A percentile compares a stretch with the other conserved stretches of the same genome.
Conservation (phyloP, 2,888 invertebrate genomes). For the Nomada ruficornis region DNA sequence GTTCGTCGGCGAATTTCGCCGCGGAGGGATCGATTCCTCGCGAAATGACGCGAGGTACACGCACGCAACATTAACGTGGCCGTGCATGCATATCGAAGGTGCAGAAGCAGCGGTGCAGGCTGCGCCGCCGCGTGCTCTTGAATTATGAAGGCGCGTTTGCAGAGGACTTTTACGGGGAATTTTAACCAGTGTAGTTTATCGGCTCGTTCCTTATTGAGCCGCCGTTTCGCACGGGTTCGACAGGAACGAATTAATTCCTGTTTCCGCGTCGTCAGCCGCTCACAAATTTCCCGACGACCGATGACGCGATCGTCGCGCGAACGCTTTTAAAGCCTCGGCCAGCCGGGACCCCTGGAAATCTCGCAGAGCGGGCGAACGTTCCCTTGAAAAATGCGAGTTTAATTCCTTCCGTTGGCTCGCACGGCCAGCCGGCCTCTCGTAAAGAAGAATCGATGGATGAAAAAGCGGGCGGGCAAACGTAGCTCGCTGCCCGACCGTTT, state of each 20-base stretch:
- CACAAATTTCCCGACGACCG: conserved; percentile 56
- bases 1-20: conserved; percentile 57
- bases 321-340: conserved; percentile 34
- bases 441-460: conserved; percentile 20
- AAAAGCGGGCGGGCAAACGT: background rate
- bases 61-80: background rate
- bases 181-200: conserved; percentile 70
- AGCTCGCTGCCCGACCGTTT: conserved; percentile 12
- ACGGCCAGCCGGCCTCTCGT: background rate
- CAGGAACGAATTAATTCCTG: conserved; percentile 63
- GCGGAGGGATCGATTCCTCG: conserved; percentile 64
- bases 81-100: conserved; percentile 9
- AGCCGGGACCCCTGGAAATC: conserved; percentile 24
- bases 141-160: conserved; percentile 73
- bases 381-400: conserved; percentile 42
- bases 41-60: conserved; percentile 54
- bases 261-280: conserved; percentile 52
- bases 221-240: conserved; percentile 41
- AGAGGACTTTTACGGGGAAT: conserved; percentile 70
- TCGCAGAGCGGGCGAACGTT: conserved; percentile 8
- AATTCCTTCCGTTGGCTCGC: conserved; percentile 11
- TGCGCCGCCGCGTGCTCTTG: conserved; percentile 59
- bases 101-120: conserved; percentile 39
- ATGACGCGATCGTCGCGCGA: conserved; percentile 50
- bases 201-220: conserved; percentile 67